These are phyloP conservation scores for Drosophila grimshawi DNA, from an alignment of 1,140 invertebrate genomes.

Conservation along the genomic window DNA sequence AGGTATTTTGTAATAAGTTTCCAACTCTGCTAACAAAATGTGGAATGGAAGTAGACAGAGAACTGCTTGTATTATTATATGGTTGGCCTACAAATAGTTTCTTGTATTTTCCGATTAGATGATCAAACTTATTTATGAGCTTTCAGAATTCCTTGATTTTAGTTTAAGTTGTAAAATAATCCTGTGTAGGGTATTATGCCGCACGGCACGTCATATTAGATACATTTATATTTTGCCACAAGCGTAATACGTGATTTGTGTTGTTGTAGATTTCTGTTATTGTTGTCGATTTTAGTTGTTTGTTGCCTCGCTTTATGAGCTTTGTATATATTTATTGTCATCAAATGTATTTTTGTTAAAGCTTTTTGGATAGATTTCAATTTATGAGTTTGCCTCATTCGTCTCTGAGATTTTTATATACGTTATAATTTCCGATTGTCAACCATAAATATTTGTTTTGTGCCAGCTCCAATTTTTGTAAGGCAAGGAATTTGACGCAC, in stretches of 20 bases:
- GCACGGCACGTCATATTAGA: too few relatives aligned
- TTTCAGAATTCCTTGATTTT: too few relatives aligned
- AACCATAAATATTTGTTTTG: constrained; percentile 38
- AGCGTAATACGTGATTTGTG: constrained; percentile 21
- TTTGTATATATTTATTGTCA: constrained; percentile 41
- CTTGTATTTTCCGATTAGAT: too few relatives aligned
- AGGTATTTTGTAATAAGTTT: too few relatives aligned
- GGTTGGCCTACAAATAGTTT: too few relatives aligned
- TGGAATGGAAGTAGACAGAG: too few relatives aligned
- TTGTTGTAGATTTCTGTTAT: constrained; percentile 16
- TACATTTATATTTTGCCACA: neutral
- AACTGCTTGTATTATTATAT: too few relatives aligned
- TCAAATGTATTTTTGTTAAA: constrained; percentile 42
- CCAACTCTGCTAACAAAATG: too few relatives aligned
- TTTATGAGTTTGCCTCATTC: constrained; percentile 84
- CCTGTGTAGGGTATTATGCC: neutral
- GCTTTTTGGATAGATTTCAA: constrained; percentile 36
- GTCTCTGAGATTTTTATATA: constrained; percentile 28
- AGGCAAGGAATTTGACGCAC: constrained; percentile 6
- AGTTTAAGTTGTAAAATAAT: too few relatives aligned
- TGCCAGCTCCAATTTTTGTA: neutral
- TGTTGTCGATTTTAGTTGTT: constrained; percentile 1
- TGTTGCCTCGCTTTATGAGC: constrained; percentile 22
- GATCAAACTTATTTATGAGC: too few relatives aligned
- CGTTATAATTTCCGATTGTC: constrained; percentile 43